phyloP scores from a whole-genome alignment of 2,797 vertebrate species.

The Podargus strigoides region DNA sequence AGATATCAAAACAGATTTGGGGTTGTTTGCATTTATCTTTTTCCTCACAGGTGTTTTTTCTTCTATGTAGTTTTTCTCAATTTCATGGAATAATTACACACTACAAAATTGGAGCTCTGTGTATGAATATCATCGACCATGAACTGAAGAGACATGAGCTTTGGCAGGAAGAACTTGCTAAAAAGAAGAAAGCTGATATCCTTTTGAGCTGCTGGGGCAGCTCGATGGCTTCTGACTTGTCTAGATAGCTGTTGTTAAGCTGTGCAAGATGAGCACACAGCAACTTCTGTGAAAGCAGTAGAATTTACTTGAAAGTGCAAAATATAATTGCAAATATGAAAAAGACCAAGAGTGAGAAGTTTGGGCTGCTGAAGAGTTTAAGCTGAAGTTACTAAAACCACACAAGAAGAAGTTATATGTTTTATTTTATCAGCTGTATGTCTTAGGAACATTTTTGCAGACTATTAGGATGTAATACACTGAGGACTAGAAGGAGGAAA shows the following conservation, averaged over 20 bases:
- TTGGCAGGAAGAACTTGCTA: constrained; percentile 92
- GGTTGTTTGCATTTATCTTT: background rate
- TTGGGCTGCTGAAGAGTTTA: background rate
- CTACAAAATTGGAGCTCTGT: constrained; percentile 92
- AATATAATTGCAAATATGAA: background rate
- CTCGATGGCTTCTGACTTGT: background rate
- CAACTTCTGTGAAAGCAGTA: background rate
- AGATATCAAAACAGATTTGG: background rate
- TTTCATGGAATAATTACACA: constrained; percentile 92
- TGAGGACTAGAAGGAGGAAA: too few species aligned
- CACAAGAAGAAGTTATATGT: background rate
- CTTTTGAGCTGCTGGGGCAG: constrained; percentile 65
- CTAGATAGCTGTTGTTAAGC: background rate
- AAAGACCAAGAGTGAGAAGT: background rate
- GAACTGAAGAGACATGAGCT: constrained; percentile 92
- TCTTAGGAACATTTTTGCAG: background rate
- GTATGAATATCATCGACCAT: constrained; percentile 93
- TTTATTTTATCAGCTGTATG: background rate
- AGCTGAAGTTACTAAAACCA: background rate
- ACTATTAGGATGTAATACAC: background rate
- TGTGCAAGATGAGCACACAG: rapidly evolving
- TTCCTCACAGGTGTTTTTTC: background rate
- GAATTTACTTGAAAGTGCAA: background rate
- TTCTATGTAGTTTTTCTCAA: constrained; percentile 85
- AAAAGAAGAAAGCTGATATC: constrained; percentile 95